These are phyloP conservation scores for Hyposoter dolosus DNA, from an alignment of 2,888 invertebrate species.

Conservation along the genomic window DNA sequence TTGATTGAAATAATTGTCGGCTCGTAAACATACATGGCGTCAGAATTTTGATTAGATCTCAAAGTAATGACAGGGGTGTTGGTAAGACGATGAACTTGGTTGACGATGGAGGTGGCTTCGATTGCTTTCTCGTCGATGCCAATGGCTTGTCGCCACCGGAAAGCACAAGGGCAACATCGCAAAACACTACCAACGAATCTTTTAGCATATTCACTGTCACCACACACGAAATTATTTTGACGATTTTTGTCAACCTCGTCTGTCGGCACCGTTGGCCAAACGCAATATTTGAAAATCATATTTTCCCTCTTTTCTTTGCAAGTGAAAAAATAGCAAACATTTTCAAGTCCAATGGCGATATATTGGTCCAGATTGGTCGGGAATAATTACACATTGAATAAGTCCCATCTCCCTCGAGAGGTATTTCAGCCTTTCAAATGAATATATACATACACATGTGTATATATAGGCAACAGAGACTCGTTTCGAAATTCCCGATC, in stretches of 20 bases:
- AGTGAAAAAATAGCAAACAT: background rate
- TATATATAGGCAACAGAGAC: background rate
- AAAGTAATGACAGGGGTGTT: conserved; percentile 81
- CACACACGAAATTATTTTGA: conserved; percentile 62
- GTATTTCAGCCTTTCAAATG: background rate
- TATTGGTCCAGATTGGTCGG: conserved; percentile 18
- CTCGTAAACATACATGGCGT: conserved; percentile 74
- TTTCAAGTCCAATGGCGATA: conserved; percentile 33
- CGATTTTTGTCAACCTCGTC: conserved; percentile 70
- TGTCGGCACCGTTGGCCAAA: conserved; percentile 77
- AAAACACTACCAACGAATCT: conserved; percentile 77
- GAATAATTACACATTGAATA: conserved; percentile 27
- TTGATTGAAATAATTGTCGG: background rate
- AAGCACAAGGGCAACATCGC: conserved; percentile 81
- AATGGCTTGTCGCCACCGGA: conserved; percentile 80
- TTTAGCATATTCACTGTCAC: conserved; percentile 61
- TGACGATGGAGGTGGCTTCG: conserved; percentile 73
- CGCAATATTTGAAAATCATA: conserved; percentile 73
- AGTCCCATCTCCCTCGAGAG: conserved; percentile 34
- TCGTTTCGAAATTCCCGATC: conserved; percentile 57
- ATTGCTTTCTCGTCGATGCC: conserved; percentile 75
- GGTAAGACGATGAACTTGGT: conserved; percentile 64
- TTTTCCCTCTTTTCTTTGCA: background rate
- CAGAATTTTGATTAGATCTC: conserved; percentile 75
- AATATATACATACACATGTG: background rate